These are phyloP conservation scores for Penaeus japonicus DNA, from an alignment of 1,140 invertebrate species.

Conservation along the genomic window DNA sequence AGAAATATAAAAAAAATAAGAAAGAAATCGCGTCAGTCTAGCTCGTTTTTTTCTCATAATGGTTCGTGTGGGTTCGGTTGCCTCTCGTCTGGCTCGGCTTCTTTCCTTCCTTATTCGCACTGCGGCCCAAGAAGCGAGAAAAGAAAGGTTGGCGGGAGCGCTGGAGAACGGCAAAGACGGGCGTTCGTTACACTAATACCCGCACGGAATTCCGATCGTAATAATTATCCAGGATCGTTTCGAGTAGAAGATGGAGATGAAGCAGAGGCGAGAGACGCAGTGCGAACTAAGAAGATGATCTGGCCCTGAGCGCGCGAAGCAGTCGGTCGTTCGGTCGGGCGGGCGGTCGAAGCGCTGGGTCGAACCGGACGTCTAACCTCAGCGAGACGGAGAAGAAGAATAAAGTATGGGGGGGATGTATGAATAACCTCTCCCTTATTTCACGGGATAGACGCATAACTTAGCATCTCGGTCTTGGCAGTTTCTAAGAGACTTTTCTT, in stretches of 20 bases:
- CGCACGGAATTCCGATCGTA: too few species aligned
- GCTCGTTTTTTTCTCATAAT: background rate
- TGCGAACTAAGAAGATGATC: too few species aligned
- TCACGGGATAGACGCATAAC: slow-evolving; percentile 15
- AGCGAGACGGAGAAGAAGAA: background rate
- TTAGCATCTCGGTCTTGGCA: slow-evolving; percentile 38
- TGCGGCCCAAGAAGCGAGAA: too few species aligned
- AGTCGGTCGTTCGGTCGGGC: background rate
- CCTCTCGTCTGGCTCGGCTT: too few species aligned
- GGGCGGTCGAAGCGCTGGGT: background rate
- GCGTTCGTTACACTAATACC: too few species aligned
- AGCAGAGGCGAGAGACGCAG: too few species aligned
- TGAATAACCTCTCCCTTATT: slow-evolving; percentile 25
- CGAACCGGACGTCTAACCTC: background rate
- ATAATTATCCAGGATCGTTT: too few species aligned
- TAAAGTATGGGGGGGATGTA: background rate
- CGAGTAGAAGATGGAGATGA: too few species aligned
- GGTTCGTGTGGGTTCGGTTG: background rate
- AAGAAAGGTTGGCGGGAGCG: too few species aligned
- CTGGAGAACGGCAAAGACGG: too few species aligned
- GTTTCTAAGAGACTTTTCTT: slow-evolving; percentile 26
- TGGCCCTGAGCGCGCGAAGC: background rate
- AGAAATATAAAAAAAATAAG: too few species aligned
- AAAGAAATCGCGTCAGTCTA: background rate
- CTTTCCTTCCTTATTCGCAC: too few species aligned